phyloP scores from a whole-genome alignment of 2,888 invertebrate species.

The Sphaerophoria rueppellii region DNA sequence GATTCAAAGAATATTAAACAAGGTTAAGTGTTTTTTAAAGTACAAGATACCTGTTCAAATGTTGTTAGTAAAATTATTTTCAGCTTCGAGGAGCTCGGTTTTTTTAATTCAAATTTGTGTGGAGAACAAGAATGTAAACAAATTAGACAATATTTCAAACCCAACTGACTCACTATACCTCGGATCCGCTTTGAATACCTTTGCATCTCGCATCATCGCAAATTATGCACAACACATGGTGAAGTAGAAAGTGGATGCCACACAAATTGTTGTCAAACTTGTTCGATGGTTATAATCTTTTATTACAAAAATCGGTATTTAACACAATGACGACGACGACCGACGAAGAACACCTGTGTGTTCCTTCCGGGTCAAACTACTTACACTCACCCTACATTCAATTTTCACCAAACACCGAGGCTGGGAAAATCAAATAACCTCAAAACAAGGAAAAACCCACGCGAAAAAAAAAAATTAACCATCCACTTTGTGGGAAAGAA shows the following conservation, averaged over 20 bases:
- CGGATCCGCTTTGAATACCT: neutral
- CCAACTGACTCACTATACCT: conserved; percentile 2
- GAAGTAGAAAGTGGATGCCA: conserved; percentile 55
- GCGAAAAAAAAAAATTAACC: conserved; percentile 7
- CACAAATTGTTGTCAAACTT: conserved; percentile 56
- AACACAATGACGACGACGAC: neutral
- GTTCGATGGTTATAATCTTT: conserved; percentile 36
- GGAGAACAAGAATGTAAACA: too few relatives aligned
- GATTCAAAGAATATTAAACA: too few relatives aligned
- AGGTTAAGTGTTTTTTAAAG: too few relatives aligned
- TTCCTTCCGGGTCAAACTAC: conserved; percentile 53
- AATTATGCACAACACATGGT: conserved; percentile 38
- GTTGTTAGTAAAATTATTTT: too few relatives aligned
- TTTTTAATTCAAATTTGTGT: too few relatives aligned
- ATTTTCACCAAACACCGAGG: conserved; percentile 8
- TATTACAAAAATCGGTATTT: conserved; percentile 34
- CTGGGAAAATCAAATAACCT: conserved; percentile 40
- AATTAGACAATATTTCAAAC: too few relatives aligned
- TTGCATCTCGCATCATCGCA: neutral
- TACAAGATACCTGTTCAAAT: too few relatives aligned
- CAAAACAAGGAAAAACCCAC: conserved; percentile 43
- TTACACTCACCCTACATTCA: neutral
- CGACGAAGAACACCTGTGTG: conserved; percentile 25
- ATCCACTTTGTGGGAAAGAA: conserved; percentile 36
- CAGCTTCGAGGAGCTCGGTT: too few relatives aligned